A percentile compares a stretch with the other conserved stretches of the same genome.
phyloP scores from a whole-genome alignment of 2,113 vertebrate species.

The Axis porcinus region DNA sequence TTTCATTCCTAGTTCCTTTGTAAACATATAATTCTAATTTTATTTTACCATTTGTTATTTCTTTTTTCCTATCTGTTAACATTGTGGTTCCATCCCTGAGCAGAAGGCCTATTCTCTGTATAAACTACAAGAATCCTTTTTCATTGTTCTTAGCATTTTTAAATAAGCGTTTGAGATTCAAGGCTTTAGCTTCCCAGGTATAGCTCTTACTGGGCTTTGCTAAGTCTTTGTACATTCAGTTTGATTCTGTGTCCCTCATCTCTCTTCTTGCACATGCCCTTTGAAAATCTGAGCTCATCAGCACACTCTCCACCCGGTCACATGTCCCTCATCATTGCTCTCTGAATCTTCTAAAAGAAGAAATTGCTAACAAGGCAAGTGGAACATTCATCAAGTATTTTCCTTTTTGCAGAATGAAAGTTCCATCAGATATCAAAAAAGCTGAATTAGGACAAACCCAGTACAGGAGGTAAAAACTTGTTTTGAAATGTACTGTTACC shows the following conservation, averaged over 20 bases:
- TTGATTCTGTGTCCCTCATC: neutral
- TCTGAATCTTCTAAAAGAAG: constrained; percentile 69
- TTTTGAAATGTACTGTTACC: constrained; percentile 37
- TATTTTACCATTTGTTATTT: neutral
- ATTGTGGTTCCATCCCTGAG: neutral
- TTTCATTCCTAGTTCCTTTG: neutral
- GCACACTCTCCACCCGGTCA: constrained; percentile 9
- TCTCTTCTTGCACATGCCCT: neutral
- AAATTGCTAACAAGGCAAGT: constrained; percentile 69
- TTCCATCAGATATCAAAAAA: constrained; percentile 46
- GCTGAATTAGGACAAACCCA: constrained; percentile 42
- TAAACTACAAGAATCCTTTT: neutral
- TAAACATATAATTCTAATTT: neutral
- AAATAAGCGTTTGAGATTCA: neutral
- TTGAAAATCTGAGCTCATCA: constrained; percentile 52
- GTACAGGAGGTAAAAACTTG: constrained; percentile 24
- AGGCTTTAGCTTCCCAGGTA: neutral
- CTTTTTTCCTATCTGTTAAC: neutral
- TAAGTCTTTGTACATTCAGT: neutral
- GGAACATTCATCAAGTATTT: constrained; percentile 58
- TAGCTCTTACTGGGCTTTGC: neutral
- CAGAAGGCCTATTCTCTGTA: neutral
- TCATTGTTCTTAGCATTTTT: neutral
- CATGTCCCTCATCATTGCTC: constrained; percentile 40
- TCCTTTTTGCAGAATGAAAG: constrained; percentile 41